Percentiles rank a stretch among this genome's conserved stretches.
phyloP scores from a whole-genome alignment of 2,113 vertebrate species.

The Parus major region DNA sequence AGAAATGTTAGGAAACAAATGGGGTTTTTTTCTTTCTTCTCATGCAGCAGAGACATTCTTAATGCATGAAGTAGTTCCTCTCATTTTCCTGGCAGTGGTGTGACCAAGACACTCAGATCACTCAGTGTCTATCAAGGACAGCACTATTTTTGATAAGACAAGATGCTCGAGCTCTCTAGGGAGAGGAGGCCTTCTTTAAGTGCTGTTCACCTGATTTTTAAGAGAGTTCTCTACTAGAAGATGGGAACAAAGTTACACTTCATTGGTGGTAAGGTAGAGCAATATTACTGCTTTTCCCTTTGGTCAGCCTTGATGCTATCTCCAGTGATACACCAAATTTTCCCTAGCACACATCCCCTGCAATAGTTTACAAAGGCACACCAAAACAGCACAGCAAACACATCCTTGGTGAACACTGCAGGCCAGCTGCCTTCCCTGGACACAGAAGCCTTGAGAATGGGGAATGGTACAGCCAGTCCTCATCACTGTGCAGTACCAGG shows the following conservation, averaged over 20 bases:
- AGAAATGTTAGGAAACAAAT: background rate
- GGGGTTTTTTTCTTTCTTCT: background rate
- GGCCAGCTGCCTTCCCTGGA: background rate
- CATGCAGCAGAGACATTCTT: background rate
- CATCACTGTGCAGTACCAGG: background rate
- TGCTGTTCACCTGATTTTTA: background rate
- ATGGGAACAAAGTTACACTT: rapidly evolving
- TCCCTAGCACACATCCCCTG: background rate
- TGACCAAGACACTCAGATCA: background rate
- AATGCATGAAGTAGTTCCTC: background rate
- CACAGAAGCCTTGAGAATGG: background rate
- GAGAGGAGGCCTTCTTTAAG: background rate
- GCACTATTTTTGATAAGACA: background rate
- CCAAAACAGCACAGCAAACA: background rate
- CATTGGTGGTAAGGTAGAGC: background rate
- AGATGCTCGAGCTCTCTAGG: background rate
- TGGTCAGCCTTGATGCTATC: background rate
- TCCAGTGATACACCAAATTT: background rate
- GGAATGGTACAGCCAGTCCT: background rate
- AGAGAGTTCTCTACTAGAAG: background rate
- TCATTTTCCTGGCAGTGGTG: background rate
- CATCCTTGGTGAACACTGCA: background rate
- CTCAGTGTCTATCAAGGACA: background rate
- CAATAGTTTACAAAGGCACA: rapidly evolving
- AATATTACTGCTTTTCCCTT: background rate